Evolutionary conservation across 2,113 vertebrate species (phyloP).

Genomic region (Hoplias malabaricus): DNA sequence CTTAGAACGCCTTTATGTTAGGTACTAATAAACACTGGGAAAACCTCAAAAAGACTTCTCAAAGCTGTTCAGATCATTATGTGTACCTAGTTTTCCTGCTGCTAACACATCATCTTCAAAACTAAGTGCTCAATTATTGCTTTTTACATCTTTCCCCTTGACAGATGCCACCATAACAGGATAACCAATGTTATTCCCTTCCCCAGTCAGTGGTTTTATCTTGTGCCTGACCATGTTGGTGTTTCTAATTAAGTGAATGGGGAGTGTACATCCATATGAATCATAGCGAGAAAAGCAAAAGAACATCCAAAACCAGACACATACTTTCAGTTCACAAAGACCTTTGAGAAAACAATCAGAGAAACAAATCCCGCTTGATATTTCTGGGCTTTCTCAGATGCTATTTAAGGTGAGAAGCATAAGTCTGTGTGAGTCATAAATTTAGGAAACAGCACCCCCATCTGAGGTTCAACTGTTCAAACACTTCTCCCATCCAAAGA

Average conservation of each 20-base stretch:
- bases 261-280: not conserved
- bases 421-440: not conserved
- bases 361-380: not conserved
- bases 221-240: too few species aligned
- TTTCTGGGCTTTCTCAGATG: not conserved
- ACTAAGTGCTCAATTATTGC: too few species aligned
- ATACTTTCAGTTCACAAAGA: not conserved
- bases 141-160: too few species aligned
- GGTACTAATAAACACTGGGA: too few species aligned
- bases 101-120: too few species aligned
- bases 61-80: too few species aligned
- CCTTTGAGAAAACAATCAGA: not conserved
- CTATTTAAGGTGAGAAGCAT: not conserved
- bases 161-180: too few species aligned
- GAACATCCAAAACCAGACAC: constrained; percentile 5
- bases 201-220: too few species aligned
- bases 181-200: too few species aligned
- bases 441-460: not conserved
- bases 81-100: too few species aligned
- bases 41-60: too few species aligned
- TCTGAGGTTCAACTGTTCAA: not conserved
- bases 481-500: not conserved
- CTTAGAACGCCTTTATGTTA: too few species aligned
- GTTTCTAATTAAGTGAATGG: not conserved
- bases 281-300: not conserved